These are phyloP conservation scores for Xanthorhoe designata DNA, from an alignment of 2,888 invertebrate genomes.

Conservation along the genomic window DNA sequence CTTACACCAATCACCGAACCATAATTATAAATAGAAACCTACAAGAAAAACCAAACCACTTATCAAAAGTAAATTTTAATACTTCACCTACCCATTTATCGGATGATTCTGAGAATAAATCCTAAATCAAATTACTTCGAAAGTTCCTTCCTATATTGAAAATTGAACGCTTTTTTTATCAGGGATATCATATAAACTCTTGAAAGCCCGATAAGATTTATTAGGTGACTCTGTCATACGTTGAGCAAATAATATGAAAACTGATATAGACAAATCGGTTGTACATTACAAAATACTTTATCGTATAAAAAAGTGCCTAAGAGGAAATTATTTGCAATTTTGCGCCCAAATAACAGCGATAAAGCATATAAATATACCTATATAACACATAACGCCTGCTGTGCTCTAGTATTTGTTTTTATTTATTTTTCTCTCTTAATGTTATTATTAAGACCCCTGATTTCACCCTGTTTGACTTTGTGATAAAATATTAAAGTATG, in stretches of 20 bases:
- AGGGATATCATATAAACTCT: conserved; percentile 21
- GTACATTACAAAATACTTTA: conserved; percentile 6
- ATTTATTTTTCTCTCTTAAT: no score
- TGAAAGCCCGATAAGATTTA: conserved; percentile 17
- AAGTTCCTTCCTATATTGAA: conserved; percentile 18
- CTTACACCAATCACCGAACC: no score
- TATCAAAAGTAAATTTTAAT: not conserved
- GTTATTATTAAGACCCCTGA: no score
- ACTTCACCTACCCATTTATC: conserved; percentile 43
- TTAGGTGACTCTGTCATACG: conserved; percentile 15
- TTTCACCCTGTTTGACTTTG: no score
- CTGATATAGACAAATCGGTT: conserved; percentile 22
- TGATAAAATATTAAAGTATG: no score
- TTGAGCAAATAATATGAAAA: conserved; percentile 18
- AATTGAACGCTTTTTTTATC: conserved; percentile 28
- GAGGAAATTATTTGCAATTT: not conserved
- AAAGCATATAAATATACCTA: no score
- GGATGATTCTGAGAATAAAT: conserved; percentile 8
- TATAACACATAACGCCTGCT: no score
- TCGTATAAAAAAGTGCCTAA: not conserved
- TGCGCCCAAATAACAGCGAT: not conserved
- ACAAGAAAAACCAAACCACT: not conserved
- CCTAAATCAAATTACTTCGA: conserved; percentile 27
- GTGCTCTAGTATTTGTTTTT: no score
- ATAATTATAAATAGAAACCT: conserved; percentile 7